Evolutionary conservation across 2,888 invertebrate species (phyloP), one percentile per base, ranked within the genome.

Genomic region (Cylindroiulus punctatus): DNA sequence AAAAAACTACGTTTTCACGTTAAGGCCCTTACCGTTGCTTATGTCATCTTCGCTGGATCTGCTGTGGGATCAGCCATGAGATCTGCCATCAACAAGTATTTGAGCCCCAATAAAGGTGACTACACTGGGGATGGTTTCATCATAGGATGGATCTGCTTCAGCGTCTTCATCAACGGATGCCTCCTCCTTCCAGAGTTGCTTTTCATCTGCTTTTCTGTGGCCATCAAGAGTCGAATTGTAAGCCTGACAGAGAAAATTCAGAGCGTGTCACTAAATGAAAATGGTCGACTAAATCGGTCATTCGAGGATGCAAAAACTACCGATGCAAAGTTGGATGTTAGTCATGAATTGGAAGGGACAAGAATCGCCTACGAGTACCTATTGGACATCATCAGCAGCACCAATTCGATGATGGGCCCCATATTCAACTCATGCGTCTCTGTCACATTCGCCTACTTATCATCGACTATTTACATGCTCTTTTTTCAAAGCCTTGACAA

Each of bases 91-190:
- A 12, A 30, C 30, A 76, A 76, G 30, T 76, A 30, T 76, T 14
- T 30, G 4, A 76, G 30, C 76, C 76, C 76, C 26, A 30, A 76
- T 76, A 1, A 76, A 76, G 65, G 26, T 26, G 76, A 76, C 12
- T 76, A 76, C 17, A 76, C 76, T 14, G 76, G 76, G 12, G 30
- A 76, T 30, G 76, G 76, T 14, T 76, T 76, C 30, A 76, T 76
- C 30, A 76, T 76, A 14, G 76, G 76, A 1, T 5, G 10, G 12
- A 14, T 76, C 14, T 76, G 14, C 30, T 76, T 14, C 22, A 76
- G 76, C 76, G 30, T 76, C 2, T 76, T 76, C 14, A 76, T 76
- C 7, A 76, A 76, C 14, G 76, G 30, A 30, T 30, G 30, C 30
- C 76, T 76, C 0, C 1, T 76, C 14, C 30, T 76, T 2, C 76